Conservation (phyloP, 2,888 invertebrate species). For the Drosophila nr. fundita region DNA sequence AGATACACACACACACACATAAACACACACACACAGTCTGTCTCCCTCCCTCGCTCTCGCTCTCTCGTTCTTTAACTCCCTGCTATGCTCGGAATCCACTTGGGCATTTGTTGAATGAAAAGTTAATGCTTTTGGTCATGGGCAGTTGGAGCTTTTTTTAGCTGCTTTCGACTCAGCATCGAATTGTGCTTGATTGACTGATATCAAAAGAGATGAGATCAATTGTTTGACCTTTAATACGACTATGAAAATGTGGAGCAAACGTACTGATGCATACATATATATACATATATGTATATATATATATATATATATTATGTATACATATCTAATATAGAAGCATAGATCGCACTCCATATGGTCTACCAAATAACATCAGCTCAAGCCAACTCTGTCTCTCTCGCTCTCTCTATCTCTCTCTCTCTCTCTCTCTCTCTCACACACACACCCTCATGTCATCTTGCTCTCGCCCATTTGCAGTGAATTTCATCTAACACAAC, state of each 20-base stretch:
- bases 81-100: not conserved
- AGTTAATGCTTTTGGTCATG: conserved; percentile 40
- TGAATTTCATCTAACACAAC: conserved; percentile 30
- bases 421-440: not conserved
- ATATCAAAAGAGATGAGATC: conserved; percentile 26
- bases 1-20: not conserved
- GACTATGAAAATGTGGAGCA: conserved; percentile 24
- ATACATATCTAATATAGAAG: not conserved
- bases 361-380: conserved; percentile 7
- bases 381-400: conserved; percentile 2
- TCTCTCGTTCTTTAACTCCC: conserved; percentile 8
- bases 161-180: conserved; percentile 16
- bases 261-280: not conserved
- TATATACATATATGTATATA: too few species aligned
- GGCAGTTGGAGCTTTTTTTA: conserved; percentile 20
- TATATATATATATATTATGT: conserved; percentile 1
- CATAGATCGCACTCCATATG: conserved; percentile 35
- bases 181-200: conserved; percentile 28
- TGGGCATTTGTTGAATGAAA: conserved; percentile 49
- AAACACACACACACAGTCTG: not conserved
- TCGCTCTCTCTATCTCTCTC: conserved; percentile 2
- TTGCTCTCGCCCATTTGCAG: conserved; percentile 15
- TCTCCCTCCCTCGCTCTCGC: conserved; percentile 8
- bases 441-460: not conserved
- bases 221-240: conserved; percentile 7